Evolutionary conservation across 2,888 invertebrate species (phyloP), one percentile per base, ranked within the genome.

Genomic region (Epicampocera succincta): DNA sequence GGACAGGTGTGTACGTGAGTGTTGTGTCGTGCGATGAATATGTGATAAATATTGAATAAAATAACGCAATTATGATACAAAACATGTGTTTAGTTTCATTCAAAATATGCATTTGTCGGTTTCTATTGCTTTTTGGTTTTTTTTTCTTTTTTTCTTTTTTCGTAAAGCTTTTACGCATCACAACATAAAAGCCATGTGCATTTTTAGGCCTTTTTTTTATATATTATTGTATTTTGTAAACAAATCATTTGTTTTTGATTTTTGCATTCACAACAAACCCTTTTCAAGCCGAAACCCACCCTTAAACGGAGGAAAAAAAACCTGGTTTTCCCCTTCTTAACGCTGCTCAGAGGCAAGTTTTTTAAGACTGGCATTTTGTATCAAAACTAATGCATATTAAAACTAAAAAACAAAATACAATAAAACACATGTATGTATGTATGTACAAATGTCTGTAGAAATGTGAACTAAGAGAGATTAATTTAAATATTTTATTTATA

Each of bases 121-220:
- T 56, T 69, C 52, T 12, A 54, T 17, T 58, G 54, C 17, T 38
- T 38, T 40, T 33, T n/a, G 11, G 33, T 50, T 50, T 58, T 63
- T 54, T 21, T 52, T 74, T 29, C 4, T 29, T 63, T 52, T 50
- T 58, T 63, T 54, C 15, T 52, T 74, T 29, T 2, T 29, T 63
- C 44, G 40, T 42, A 17, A 76, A 81, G 81, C 81, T 81, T 81
- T 81, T 81, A 81, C 76, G 81, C 81, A 72, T 54, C 21, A 72
- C 72, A 60, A 66, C 17, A 65, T 65, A 58, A 40, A 66, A 63
- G 50, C 46, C 78, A 79, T 79, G 78, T 79, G 78, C 72, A 79
- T 52, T 73, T 66, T 63, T 65, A 46, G 44, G 1, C 21, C 4
- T 63, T 63, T 74, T 44, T 33, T 74, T 44, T 33, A 21, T 15